These are phyloP conservation scores for Dendronephthya gigantea DNA, from an alignment of 64 coral and sea anemone species.

Conservation along the genomic window DNA sequence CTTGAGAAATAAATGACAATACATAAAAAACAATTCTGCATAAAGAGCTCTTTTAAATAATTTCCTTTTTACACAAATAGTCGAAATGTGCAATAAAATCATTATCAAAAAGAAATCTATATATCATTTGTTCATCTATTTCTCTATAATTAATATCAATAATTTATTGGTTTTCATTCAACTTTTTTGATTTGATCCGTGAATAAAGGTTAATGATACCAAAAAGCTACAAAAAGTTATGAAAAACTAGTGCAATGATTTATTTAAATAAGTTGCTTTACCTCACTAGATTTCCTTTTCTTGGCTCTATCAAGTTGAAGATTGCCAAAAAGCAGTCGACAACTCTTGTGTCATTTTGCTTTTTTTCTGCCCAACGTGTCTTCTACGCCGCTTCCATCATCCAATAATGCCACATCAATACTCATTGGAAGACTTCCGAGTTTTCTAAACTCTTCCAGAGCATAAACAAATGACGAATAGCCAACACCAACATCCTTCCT, in stretches of 20 bases:
- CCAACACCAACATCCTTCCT: slow-evolving; percentile 47
- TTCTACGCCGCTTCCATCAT: slow-evolving; percentile 36
- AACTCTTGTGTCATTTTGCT: slow-evolving; percentile 44
- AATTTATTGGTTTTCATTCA: neutral
- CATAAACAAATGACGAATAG: slow-evolving; percentile 36
- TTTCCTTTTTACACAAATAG: slow-evolving; percentile 23
- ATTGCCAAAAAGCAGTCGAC: slow-evolving; percentile 26
- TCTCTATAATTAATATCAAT: slow-evolving; percentile 9
- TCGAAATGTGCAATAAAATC: slow-evolving; percentile 16
- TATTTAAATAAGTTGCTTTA: slow-evolving; percentile 19
- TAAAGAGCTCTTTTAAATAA: slow-evolving; percentile 21
- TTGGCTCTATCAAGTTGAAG: slow-evolving; percentile 26
- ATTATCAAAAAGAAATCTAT: neutral
- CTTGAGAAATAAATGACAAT: slow-evolving; percentile 23
- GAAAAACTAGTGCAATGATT: neutral
- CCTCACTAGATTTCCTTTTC: slow-evolving; percentile 20
- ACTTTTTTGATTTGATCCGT: neutral
- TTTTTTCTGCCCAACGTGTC: slow-evolving; percentile 34
- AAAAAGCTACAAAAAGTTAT: neutral
- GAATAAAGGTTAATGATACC: neutral
- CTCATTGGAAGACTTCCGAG: slow-evolving; percentile 17
- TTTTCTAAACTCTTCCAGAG: slow-evolving; percentile 35
- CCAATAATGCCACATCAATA: slow-evolving; percentile 15
- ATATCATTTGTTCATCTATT: slow-evolving; percentile 1
- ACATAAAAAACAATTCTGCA: slow-evolving; percentile 22